phyloP scores from a whole-genome alignment of 2,888 invertebrate species.

The Agrochola circellaris region DNA sequence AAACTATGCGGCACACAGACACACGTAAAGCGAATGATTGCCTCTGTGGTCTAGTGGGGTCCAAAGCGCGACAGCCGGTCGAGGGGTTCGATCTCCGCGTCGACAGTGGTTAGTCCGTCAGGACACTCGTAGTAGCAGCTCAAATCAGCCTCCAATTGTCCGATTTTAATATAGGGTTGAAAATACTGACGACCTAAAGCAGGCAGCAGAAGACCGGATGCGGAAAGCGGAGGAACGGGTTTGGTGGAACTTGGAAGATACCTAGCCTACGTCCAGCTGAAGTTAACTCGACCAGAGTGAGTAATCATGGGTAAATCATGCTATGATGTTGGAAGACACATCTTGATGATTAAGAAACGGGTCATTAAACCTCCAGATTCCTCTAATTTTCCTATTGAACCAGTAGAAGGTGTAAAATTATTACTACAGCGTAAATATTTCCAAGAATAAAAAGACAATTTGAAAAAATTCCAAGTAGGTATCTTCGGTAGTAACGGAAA shows the following conservation, averaged over 20 bases:
- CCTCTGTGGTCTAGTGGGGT: background rate
- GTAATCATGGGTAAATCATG: background rate
- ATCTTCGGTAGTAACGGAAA: background rate
- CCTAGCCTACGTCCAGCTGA: background rate
- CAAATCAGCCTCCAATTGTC: background rate
- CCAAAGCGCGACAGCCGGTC: background rate
- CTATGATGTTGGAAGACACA: too few relatives aligned
- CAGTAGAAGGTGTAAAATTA: background rate
- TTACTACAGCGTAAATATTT: background rate
- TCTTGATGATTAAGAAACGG: background rate
- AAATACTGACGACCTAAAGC: background rate
- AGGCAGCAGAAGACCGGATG: background rate
- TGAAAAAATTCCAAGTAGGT: constrained; percentile 8
- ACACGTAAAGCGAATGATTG: background rate
- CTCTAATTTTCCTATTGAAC: background rate
- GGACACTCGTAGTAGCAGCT: background rate
- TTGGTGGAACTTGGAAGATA: background rate
- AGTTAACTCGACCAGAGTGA: background rate
- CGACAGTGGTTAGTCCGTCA: background rate
- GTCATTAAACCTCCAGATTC: background rate
- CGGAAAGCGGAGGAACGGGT: background rate
- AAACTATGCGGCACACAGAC: background rate
- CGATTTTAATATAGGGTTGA: too few relatives aligned
- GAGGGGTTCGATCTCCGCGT: background rate
- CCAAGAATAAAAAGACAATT: constrained; percentile 17